Base-by-base conservation (phyloP, 2,888 invertebrate genomes). In the Eupithecia exiguata region DNA sequence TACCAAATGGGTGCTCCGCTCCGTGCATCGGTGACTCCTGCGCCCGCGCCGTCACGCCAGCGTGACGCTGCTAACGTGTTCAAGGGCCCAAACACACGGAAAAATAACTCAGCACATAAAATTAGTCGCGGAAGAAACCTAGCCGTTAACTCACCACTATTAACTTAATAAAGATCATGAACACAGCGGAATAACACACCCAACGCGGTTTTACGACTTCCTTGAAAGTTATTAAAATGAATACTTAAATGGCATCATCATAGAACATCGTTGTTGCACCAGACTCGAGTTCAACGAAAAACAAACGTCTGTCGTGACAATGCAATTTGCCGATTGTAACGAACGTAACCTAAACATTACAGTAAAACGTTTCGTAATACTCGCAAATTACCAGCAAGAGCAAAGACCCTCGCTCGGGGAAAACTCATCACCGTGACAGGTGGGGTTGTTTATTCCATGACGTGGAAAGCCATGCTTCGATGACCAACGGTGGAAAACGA, bases 371-470 rank as follows among this genome's bases (percentile, higher is more conserved):
- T 82, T 82, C 79, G 81, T 82, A 84, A 84, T 75, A 76, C 77
- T 76, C 67, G 76, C 75, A 75, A 77, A 76, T 80, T 80, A 75
- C 72, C 67, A 70, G 71, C 75, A 49, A 62, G 74, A 74, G 74
- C 77, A 71, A 68, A 78, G 71, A 76, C 78, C 80, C 76, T 68
- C 75, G 69, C 76, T 78, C 68, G 58, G 77, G 78, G 76, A 69
- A 79, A 79, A 90, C 81, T 81, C 90, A 92, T 82, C 88, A 93
- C 91, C 92, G 93, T 93, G 88, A 93, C 94, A 91, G 88, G 89
- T 91, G 86, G 93, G 93, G 94, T 93, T 91, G 91, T 89, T 90
- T 91, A 92, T 90, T 92, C 88, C 89, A 90, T 91, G 90, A 88
- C 87, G 87, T 89, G 86, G 83, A 86, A 86, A 88, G 91, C 87